Conservation (phyloP, 1,140 invertebrate genomes). For the Hycleus phaleratus region DNA sequence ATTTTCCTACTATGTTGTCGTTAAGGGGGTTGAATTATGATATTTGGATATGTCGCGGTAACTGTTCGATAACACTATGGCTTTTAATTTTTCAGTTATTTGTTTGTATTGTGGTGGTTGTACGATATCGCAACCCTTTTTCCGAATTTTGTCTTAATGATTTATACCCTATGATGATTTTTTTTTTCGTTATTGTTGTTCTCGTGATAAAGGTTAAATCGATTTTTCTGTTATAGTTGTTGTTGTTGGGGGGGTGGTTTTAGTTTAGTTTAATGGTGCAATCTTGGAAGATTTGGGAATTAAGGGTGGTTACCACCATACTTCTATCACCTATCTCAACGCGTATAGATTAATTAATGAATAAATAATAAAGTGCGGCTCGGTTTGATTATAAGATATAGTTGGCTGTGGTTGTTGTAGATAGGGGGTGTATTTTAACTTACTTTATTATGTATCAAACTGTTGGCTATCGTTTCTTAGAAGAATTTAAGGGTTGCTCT, state of each 20-base stretch:
- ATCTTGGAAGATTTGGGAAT: too few relatives aligned
- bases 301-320: too few relatives aligned
- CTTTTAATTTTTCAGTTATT: slow-evolving; percentile 18
- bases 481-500: too few relatives aligned
- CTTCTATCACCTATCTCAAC: too few relatives aligned
- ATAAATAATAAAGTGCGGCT: slow-evolving; percentile 32
- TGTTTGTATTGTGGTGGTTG: slow-evolving; percentile 1
- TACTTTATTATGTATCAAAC: slow-evolving; percentile 24
- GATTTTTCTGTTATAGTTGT: too few relatives aligned
- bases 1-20: slow-evolving; percentile 7
- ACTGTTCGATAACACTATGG: slow-evolving; percentile 15
- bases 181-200: neutral
- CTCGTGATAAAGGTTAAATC: too few relatives aligned
- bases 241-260: too few relatives aligned
- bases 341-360: slow-evolving; percentile 33
- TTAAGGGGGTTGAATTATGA: slow-evolving; percentile 19
- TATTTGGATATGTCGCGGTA: slow-evolving; percentile 12
- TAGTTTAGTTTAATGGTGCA: too few relatives aligned
- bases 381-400: slow-evolving; percentile 35
- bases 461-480: too few relatives aligned
- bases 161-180: neutral
- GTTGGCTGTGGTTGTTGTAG: slow-evolving; percentile 21
- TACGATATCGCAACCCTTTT: too few relatives aligned
- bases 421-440: slow-evolving; percentile 18
- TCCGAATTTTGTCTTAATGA: neutral